Evolutionary conservation across 1,140 invertebrate species (phyloP).

Genomic region (Rhagoletis zephyria): DNA sequence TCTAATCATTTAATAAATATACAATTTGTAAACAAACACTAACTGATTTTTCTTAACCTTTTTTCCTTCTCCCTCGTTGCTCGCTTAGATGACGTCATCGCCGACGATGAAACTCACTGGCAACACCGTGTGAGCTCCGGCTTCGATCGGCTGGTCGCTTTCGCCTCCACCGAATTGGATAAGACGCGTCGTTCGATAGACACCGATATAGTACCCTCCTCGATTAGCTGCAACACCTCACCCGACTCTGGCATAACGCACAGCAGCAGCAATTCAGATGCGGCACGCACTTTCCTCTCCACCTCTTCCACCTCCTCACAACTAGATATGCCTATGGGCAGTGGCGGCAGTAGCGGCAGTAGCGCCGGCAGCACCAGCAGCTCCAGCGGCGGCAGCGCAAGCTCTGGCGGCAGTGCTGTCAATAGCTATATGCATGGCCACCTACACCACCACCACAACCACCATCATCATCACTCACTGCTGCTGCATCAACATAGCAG

Average conservation of each 20-base stretch:
- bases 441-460: conserved; percentile 35
- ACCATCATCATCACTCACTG: conserved; percentile 40
- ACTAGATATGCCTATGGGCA: conserved; percentile 67
- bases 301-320: conserved; percentile 73
- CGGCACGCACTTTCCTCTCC: conserved; percentile 75
- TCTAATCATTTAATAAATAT: conserved; percentile 33
- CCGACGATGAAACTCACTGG: conserved; percentile 80
- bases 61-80: background rate
- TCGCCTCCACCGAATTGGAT: conserved; percentile 87
- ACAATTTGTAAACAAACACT: background rate
- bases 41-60: background rate
- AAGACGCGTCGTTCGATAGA: conserved; percentile 83
- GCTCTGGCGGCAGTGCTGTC: conserved; percentile 42
- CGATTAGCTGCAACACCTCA: conserved; percentile 80
- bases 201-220: conserved; percentile 74
- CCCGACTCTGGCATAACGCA: conserved; percentile 83
- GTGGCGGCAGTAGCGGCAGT: conserved; percentile 60
- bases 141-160: conserved; percentile 87
- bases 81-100: conserved; percentile 71
- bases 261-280: conserved; percentile 74
- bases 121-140: conserved; percentile 87
- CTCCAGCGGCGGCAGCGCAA: conserved; percentile 57
- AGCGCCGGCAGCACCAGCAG: conserved; percentile 59
- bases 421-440: conserved; percentile 30
- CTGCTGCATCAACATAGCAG: conserved; percentile 5